Conservation (phyloP, 92 coral and sea anemone genomes). For the Parazoanthus swiftii region DNA sequence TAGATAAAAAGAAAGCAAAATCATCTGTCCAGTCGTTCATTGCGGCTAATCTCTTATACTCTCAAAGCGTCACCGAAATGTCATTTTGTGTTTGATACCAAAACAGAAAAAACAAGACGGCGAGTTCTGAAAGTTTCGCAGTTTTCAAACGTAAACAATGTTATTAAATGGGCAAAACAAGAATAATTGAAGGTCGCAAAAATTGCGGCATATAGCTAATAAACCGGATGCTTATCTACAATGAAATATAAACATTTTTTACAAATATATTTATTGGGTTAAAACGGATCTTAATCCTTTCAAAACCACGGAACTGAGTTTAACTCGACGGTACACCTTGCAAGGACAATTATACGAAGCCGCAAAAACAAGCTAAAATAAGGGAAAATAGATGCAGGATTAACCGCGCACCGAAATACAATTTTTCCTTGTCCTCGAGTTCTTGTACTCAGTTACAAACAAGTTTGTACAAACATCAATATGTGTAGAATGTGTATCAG, state of each 20-base stretch:
- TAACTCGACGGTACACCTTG: not conserved
- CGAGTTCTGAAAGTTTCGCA: not conserved
- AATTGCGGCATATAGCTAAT: not conserved
- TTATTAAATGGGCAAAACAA: conserved; percentile 1
- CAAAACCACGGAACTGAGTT: not conserved
- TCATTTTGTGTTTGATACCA: not conserved
- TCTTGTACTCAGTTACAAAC: not conserved
- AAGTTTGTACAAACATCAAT: not conserved
- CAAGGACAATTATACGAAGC: not conserved
- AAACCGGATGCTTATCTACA: not conserved
- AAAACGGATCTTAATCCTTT: not conserved
- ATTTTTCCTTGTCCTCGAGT: not conserved
- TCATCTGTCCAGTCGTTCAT: too few species aligned
- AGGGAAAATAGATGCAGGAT: too few species aligned
- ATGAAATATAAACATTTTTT: not conserved
- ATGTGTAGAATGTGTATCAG: not conserved
- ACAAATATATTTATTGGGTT: not conserved
- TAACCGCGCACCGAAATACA: not conserved
- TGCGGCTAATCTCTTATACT: not conserved
- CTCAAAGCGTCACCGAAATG: not conserved
- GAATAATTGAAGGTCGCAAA: not conserved
- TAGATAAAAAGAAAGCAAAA: not conserved
- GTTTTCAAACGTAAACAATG: not conserved
- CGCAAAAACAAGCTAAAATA: not conserved
- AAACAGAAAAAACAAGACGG: not conserved